phyloP scores from a whole-genome alignment of 2,113 vertebrate species.

The Dipodomys merriami region DNA sequence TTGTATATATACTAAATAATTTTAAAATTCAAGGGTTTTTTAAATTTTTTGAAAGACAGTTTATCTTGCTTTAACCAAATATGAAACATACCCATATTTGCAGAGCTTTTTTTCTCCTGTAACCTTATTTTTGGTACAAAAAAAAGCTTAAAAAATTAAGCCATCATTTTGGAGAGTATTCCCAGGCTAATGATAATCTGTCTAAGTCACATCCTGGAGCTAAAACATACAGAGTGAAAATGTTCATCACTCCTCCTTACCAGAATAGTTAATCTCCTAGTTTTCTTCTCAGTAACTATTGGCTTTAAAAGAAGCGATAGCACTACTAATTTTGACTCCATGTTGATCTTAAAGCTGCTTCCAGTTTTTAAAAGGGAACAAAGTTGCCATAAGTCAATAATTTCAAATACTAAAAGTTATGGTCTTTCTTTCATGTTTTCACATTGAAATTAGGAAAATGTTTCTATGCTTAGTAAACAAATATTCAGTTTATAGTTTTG shows the following conservation, averaged over 20 bases:
- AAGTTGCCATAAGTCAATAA: conserved; percentile 67
- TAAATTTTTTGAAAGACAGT: conserved; percentile 83
- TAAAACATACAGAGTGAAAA: conserved; percentile 59
- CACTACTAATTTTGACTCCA: conserved; percentile 66
- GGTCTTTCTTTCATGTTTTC: conserved; percentile 48
- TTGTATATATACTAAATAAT: conserved; percentile 85
- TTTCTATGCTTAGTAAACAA: conserved; percentile 50
- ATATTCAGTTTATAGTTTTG: conserved; percentile 57
- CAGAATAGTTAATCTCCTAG: conserved; percentile 79
- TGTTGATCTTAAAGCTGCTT: conserved; percentile 78
- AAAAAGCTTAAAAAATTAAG: conserved; percentile 77
- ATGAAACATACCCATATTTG: conserved; percentile 80
- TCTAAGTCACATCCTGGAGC: conserved; percentile 62
- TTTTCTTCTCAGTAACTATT: conserved; percentile 61
- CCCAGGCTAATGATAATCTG: conserved; percentile 70
- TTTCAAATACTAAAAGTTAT: conserved; percentile 49
- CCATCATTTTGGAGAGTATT: conserved; percentile 56
- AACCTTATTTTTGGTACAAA: conserved; percentile 65
- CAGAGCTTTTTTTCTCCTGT: conserved; percentile 30
- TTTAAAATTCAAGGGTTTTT: conserved; percentile 84
- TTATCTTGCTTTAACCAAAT: conserved; percentile 91
- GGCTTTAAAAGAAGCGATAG: conserved; percentile 68
- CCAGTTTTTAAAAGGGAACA: conserved; percentile 79
- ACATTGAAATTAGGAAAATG: conserved; percentile 18
- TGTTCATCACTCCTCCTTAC: not conserved